A percentile compares a stretch with the other conserved stretches of the same genome.
These are phyloP conservation scores for Mylabris phalerata DNA, from an alignment of 1,140 invertebrate genomes.

Conservation along the genomic window DNA sequence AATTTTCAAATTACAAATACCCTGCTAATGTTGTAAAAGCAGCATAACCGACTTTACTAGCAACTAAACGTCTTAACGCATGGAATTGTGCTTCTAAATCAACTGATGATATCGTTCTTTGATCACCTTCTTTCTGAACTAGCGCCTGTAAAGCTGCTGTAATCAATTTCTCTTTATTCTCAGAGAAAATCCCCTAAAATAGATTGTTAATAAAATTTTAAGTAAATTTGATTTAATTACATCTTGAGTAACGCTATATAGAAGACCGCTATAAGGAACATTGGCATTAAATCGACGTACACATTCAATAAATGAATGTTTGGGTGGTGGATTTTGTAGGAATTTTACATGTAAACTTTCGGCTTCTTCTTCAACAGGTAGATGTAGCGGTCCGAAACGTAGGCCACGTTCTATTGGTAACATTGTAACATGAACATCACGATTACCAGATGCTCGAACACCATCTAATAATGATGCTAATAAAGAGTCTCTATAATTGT, in stretches of 20 bases:
- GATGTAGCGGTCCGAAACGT: constrained; percentile 79
- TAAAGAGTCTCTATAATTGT: constrained; percentile 74
- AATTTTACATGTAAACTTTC: constrained; percentile 84
- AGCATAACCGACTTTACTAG: constrained; percentile 95
- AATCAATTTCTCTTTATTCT: constrained; percentile 98
- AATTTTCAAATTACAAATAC: constrained; percentile 44
- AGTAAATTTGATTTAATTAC: constrained; percentile 52
- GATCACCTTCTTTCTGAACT: constrained; percentile 63
- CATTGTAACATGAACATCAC: constrained; percentile 95
- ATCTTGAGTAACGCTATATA: constrained; percentile 93
- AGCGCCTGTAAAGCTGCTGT: constrained; percentile 69
- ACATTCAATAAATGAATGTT: constrained; percentile 54
- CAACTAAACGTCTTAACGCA: constrained; percentile 83
- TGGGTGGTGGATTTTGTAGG: constrained; percentile 59
- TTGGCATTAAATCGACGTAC: constrained; percentile 95
- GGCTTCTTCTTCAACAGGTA: constrained; percentile 90
- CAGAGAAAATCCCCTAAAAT: constrained; percentile 83
- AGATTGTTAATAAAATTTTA: constrained; percentile 1
- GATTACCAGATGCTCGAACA: constrained; percentile 91
- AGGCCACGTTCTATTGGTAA: constrained; percentile 72
- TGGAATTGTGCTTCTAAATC: constrained; percentile 93
- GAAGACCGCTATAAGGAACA: constrained; percentile 93
- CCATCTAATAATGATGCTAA: constrained; percentile 93
- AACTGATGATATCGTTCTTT: constrained; percentile 50
- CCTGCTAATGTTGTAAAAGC: constrained; percentile 87